phyloP scores from a whole-genome alignment of 2,797 vertebrate species.

The Somateria mollissima region DNA sequence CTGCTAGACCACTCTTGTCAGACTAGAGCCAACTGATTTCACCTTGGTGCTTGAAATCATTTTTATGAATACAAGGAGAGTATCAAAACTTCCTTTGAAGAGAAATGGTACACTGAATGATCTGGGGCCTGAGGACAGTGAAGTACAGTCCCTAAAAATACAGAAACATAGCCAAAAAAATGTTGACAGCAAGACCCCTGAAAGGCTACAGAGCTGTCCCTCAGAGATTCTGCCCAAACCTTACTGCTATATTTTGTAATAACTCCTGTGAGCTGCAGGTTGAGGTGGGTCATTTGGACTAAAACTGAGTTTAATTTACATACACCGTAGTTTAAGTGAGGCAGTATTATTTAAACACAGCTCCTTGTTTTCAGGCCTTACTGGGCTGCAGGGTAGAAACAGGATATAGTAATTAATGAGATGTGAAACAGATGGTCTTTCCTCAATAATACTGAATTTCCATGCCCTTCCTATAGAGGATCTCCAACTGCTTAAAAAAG shows the following conservation, averaged over 20 bases:
- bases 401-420: constrained; percentile 35
- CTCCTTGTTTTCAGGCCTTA: constrained; percentile 28
- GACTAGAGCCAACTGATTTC: background rate
- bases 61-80: background rate
- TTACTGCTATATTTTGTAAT: background rate
- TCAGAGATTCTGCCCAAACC: background rate
- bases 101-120: background rate
- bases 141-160: background rate
- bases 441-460: constrained; percentile 12
- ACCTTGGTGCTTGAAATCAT: background rate
- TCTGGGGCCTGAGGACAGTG: background rate
- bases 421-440: constrained; percentile 50
- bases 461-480: background rate
- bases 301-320: constrained; percentile 7
- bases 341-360: background rate
- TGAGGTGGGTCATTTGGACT: background rate
- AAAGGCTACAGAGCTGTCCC: background rate
- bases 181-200: background rate
- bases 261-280: background rate
- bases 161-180: background rate
- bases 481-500: constrained; percentile 27
- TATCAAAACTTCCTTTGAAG: background rate
- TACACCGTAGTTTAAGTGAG: background rate
- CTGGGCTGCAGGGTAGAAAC: background rate
- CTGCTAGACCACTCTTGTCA: background rate